Evolutionary conservation across 2,888 invertebrate species (phyloP), one percentile per base, ranked within the genome.

Genomic region (Piscicola geometra): DNA sequence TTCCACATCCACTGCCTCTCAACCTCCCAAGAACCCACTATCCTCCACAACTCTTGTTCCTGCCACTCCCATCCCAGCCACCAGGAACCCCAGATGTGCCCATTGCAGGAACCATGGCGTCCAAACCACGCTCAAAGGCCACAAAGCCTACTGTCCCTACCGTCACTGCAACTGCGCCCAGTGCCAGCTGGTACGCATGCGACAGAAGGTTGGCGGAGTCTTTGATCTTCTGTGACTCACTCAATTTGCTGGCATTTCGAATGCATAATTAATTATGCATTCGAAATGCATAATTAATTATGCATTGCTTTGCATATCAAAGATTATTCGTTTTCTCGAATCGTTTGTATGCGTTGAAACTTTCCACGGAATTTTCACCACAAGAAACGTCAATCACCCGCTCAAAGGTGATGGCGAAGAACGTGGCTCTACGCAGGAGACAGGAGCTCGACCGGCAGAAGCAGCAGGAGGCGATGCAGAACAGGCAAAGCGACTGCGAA

Each of bases 101-200:
- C 76, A 71, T 64, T 76, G 76, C 69, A 60, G 76, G 32, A 76
- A 76, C 60, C 76, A 76, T 41, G 76, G 76, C 1, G 64, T 73
- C 25, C 73, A 76, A 71, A 73, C 73, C 32, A 72, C 76, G 28
- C 60, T 76, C 67, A 76, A 76, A 52, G 73, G 73, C 3, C 76
- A 76, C 76, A 76, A 76, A 60, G 73, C 73, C 9, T 72, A 76
- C 76, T 76, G 76, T 32, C 72, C 76, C 9, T 76, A 76, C 68
- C 75, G 71, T 33, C 56, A 68, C 56, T 76, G 76, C 28, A 72
- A 72, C 68, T 76, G 76, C 28, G 76, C 60, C 36, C 70, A 72
- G 47, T 76, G 76, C 41, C 73, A 76, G 52, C 73, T 76, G 67
- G 76, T 76, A 28, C 50, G 71, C 35, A 76, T 76, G 66, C 41